Evolutionary conservation across 2,888 invertebrate species (phyloP).

Genomic region (Lagria hirta): DNA sequence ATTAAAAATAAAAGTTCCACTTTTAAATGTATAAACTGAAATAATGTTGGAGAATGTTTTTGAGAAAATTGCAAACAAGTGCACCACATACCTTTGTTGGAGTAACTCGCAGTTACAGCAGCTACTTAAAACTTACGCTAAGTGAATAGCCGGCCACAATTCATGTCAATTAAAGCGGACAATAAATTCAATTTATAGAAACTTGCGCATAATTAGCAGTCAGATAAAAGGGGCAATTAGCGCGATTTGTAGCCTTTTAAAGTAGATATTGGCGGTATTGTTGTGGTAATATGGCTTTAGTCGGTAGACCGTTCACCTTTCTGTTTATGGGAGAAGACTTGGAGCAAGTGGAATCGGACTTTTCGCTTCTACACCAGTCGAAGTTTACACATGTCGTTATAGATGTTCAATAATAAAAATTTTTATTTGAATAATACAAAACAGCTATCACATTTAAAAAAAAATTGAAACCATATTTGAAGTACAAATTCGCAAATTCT

Average conservation of each 20-base stretch:
- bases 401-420: constrained; percentile 10
- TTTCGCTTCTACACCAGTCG: constrained; percentile 17
- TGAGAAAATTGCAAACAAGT: too few species aligned
- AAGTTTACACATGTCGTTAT: constrained; percentile 10
- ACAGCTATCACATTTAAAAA: too few species aligned
- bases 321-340: constrained; percentile 28
- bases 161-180: constrained; percentile 33
- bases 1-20: too few species aligned
- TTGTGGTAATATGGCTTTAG: constrained; percentile 22
- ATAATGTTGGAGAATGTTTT: too few species aligned
- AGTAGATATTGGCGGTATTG: constrained; percentile 34
- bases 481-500: too few species aligned
- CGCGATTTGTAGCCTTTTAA: constrained; percentile 38
- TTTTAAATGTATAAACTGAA: too few species aligned
- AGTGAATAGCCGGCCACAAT: constrained; percentile 9
- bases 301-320: constrained; percentile 28
- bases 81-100: too few species aligned
- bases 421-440: too few species aligned
- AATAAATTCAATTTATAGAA: constrained; percentile 34
- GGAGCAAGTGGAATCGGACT: constrained; percentile 19
- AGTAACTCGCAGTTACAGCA: too few species aligned
- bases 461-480: too few species aligned
- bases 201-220: constrained; percentile 35
- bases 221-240: constrained; percentile 44
- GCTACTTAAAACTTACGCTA: constrained; percentile 1